A percentile compares a stretch with the other conserved stretches of the same genome.
These are phyloP conservation scores for Cetonia aurata DNA, from an alignment of 2,888 invertebrate species.

Conservation along the genomic window DNA sequence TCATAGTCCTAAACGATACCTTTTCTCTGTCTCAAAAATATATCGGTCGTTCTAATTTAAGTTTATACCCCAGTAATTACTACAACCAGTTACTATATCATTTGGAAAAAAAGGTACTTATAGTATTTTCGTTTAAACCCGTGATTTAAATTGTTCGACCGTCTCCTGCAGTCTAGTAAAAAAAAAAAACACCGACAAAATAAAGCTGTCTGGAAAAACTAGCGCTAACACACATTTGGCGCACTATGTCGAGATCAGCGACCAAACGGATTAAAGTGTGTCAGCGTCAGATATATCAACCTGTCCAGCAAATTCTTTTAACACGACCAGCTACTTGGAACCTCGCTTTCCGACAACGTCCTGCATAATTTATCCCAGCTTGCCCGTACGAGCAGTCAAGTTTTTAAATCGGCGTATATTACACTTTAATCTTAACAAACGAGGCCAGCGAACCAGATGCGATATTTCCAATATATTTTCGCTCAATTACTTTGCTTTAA, in stretches of 20 bases:
- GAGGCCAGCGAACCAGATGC: conserved; percentile 1
- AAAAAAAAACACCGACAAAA: no score
- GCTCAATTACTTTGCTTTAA: conserved; percentile 4
- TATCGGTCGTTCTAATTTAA: no score
- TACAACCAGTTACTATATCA: no score
- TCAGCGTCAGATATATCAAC: conserved; percentile 20
- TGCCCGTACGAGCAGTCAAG: neutral
- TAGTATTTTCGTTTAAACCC: no score
- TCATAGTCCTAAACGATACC: no score
- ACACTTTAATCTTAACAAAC: conserved; percentile 11
- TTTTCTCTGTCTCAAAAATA: no score
- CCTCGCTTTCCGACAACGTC: neutral
- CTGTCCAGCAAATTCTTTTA: conserved; percentile 6
- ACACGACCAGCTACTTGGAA: neutral
- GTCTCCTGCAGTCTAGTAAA: no score
- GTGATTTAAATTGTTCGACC: no score
- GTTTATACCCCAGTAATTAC: no score
- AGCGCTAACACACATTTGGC: no score
- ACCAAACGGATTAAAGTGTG: neutral
- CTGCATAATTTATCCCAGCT: conserved; percentile 16
- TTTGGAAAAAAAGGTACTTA: no score
- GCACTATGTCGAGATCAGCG: neutral
- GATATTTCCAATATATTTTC: neutral
- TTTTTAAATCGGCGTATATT: conserved; percentile 15
- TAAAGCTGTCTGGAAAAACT: no score